phyloP scores from a whole-genome alignment of 2,888 invertebrate species.

The Lasioglossum lativentre region DNA sequence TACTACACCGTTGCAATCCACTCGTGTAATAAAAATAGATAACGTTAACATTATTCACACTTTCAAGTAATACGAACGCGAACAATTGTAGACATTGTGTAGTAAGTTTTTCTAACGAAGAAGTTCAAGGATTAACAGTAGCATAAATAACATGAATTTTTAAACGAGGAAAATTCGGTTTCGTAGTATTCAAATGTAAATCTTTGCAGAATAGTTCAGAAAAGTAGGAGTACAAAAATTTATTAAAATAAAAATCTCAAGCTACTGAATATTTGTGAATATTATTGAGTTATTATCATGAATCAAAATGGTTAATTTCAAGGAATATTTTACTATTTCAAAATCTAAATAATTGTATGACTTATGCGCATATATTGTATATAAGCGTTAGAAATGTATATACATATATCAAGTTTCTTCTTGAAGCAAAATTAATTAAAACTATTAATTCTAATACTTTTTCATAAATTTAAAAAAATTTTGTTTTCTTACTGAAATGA shows the following conservation, averaged over 20 bases:
- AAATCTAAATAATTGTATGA: not conserved
- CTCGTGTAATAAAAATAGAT: not conserved
- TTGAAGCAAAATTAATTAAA: not conserved
- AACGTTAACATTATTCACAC: not conserved
- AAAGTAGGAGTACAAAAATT: not conserved
- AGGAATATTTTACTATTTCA: not conserved
- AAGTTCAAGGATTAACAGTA: not conserved
- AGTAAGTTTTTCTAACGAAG: not conserved
- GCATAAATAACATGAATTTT: not conserved
- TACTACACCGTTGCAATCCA: not conserved
- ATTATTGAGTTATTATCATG: not conserved
- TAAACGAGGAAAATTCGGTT: not conserved
- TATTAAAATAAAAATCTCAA: not conserved
- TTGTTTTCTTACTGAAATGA: not conserved
- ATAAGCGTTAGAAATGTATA: too few species aligned
- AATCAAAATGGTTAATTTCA: not conserved
- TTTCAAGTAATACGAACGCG: not conserved
- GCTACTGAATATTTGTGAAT: not conserved
- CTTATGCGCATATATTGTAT: too few species aligned
- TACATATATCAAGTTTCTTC: not conserved
- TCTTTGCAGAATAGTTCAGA: not conserved
- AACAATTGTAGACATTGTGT: not conserved
- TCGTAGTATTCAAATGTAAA: not conserved
- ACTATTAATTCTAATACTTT: too few species aligned
- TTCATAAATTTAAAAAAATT: too few species aligned